These are phyloP conservation scores for Danio albolineatus DNA, from an alignment of 2,797 vertebrate species.

Conservation along the genomic window DNA sequence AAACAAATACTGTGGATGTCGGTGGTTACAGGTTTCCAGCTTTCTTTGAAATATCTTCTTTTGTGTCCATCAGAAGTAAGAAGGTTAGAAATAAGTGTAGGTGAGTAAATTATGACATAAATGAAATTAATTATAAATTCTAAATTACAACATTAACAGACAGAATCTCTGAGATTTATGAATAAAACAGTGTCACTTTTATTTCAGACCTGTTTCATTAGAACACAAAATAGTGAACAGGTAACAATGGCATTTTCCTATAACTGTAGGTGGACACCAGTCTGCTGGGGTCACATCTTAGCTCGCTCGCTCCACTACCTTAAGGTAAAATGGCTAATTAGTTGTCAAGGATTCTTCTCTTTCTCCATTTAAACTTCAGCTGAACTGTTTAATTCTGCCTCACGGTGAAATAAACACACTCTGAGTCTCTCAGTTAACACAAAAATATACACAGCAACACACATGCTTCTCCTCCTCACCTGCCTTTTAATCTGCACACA, in stretches of 20 bases:
- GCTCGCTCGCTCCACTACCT: neutral
- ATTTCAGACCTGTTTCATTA: neutral
- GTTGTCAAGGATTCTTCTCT: conserved; percentile 1
- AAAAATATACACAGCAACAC: conserved; percentile 8
- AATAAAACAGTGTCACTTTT: neutral
- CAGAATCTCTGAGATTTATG: neutral
- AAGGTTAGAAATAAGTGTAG: no score
- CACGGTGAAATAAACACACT: neutral
- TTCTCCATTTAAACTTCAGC: neutral
- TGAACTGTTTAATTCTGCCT: conserved; percentile 8
- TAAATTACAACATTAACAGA: no score
- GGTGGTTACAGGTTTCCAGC: no score
- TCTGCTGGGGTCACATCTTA: conserved; percentile 24
- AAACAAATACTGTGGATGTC: no score
- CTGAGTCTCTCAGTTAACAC: neutral
- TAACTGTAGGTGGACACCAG: conserved; percentile 6
- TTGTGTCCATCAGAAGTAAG: no score
- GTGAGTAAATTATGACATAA: no score
- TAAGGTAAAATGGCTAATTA: conserved; percentile 41
- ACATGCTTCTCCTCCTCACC: conserved; percentile 15
- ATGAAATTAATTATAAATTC: no score
- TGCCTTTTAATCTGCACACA: conserved; percentile 3
- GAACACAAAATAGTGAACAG: neutral
- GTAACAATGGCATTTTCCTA: neutral
- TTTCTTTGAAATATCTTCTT: no score